Conservation (phyloP, 2,888 invertebrate genomes). For the Pegoplata infirma region DNA sequence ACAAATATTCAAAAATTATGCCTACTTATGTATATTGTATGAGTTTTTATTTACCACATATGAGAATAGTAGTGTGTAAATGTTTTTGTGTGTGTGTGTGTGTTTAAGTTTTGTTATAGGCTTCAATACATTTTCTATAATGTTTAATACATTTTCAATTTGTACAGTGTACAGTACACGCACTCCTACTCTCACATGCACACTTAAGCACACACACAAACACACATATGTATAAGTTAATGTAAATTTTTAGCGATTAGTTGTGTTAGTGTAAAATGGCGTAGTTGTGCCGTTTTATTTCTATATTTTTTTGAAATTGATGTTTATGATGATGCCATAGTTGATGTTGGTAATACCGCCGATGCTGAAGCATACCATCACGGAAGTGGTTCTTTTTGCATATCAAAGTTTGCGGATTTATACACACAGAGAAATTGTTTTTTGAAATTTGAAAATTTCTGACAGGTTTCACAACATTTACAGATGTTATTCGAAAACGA, state of each 20-base stretch:
- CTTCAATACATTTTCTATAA: constrained; percentile 49
- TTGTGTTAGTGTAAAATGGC: constrained; percentile 63
- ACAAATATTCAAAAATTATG: constrained; percentile 20
- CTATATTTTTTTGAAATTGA: constrained; percentile 28
- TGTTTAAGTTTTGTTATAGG: constrained; percentile 25
- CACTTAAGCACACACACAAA: neutral
- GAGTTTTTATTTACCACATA: constrained; percentile 34
- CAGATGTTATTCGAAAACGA: too few species aligned
- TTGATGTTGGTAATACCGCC: constrained; percentile 27
- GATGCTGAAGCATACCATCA: constrained; percentile 51
- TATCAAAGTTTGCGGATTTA: constrained; percentile 62
- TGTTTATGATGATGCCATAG: constrained; percentile 5
- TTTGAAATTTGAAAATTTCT: too few species aligned
- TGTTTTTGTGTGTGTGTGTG: too few species aligned
- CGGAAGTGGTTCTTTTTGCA: constrained; percentile 62
- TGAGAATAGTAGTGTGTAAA: neutral
- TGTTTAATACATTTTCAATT: constrained; percentile 47
- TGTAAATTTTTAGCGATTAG: constrained; percentile 65
- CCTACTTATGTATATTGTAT: constrained; percentile 30
- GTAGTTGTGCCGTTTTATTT: constrained; percentile 45
- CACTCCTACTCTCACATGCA: neutral
- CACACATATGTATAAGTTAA: constrained; percentile 40
- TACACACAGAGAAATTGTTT: too few species aligned
- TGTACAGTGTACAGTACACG: too few species aligned
- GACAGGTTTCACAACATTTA: too few species aligned